A percentile compares a stretch with the other conserved stretches of the same genome.
Conservation (phyloP, 2,888 invertebrate genomes). For the Lasiommata megera region DNA sequence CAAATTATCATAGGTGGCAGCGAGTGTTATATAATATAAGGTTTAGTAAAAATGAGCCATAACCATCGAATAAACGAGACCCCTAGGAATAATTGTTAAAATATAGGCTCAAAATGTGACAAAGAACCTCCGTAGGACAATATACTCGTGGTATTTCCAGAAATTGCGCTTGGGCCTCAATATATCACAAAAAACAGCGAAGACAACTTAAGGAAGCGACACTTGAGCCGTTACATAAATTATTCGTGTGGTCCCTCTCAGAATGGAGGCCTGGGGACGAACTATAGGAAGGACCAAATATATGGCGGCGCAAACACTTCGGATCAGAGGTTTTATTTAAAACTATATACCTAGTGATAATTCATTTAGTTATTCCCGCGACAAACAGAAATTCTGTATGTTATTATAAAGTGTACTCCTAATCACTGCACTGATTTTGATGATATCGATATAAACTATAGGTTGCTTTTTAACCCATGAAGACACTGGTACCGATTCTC, state of each 20-base stretch:
- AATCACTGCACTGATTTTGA: too few relatives aligned
- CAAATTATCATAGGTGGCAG: too few relatives aligned
- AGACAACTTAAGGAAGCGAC: slow-evolving; percentile 14
- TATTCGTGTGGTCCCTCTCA: slow-evolving; percentile 7
- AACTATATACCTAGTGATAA: too few relatives aligned
- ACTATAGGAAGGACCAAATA: neutral
- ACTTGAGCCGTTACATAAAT: slow-evolving; percentile 5
- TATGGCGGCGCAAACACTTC: neutral
- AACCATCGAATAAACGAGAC: neutral
- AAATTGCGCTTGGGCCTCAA: neutral
- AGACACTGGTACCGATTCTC: too few relatives aligned
- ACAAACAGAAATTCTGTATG: too few relatives aligned
- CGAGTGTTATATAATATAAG: too few relatives aligned
- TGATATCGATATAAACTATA: too few relatives aligned
- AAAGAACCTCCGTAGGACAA: neutral
- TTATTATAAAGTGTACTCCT: too few relatives aligned
- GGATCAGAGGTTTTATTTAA: too few relatives aligned
- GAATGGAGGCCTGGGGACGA: neutral
- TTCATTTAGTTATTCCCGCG: too few relatives aligned
- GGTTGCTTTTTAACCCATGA: too few relatives aligned
- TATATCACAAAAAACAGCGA: slow-evolving; percentile 10
- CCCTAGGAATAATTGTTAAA: neutral
- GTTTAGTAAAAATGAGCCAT: neutral
- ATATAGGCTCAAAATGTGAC: neutral
- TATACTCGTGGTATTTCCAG: neutral